A percentile compares a stretch with the other conserved stretches of the same genome.
phyloP scores from a whole-genome alignment of 2,888 invertebrate genomes.

The Eupithecia subumbrata region DNA sequence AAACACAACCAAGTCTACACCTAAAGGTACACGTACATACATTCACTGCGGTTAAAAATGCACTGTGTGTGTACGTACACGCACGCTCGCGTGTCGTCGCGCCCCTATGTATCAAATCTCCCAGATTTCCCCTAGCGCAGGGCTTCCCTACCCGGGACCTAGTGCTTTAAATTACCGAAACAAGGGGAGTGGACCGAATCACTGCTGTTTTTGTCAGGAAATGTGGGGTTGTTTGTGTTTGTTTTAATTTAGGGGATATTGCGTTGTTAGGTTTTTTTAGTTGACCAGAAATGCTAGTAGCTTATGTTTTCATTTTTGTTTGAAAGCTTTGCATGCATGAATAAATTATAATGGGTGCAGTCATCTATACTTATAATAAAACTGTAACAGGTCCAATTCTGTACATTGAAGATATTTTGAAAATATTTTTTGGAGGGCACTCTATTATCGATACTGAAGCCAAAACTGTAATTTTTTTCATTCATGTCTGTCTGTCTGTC shows the following conservation, averaged over 20 bases:
- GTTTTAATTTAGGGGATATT: conserved; percentile 13
- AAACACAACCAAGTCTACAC: conserved; percentile 1
- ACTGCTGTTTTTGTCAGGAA: conserved; percentile 13
- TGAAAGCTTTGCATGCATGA: background rate
- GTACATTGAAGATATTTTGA: too few relatives aligned
- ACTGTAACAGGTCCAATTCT: too few relatives aligned
- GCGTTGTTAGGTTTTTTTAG: background rate
- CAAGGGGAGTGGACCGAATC: conserved; percentile 16
- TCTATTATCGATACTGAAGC: too few relatives aligned
- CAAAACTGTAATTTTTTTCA: too few relatives aligned
- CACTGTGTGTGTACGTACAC: conserved; percentile 37
- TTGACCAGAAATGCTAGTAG: background rate
- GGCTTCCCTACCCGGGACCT: conserved; percentile 51
- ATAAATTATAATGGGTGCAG: background rate
- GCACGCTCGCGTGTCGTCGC: conserved; percentile 50
- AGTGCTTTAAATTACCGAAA: conserved; percentile 34
- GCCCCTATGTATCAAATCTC: conserved; percentile 62
- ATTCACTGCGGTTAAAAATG: conserved; percentile 21
- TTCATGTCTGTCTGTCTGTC: too few relatives aligned
- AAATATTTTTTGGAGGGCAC: too few relatives aligned
- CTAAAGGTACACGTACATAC: conserved; percentile 6
- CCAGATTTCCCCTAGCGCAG: conserved; percentile 59
- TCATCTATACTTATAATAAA: too few relatives aligned
- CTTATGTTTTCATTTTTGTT: background rate
- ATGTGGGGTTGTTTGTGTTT: conserved; percentile 11